These are phyloP conservation scores for Papilio polytes DNA, from an alignment of 1,140 invertebrate genomes.

Conservation along the genomic window DNA sequence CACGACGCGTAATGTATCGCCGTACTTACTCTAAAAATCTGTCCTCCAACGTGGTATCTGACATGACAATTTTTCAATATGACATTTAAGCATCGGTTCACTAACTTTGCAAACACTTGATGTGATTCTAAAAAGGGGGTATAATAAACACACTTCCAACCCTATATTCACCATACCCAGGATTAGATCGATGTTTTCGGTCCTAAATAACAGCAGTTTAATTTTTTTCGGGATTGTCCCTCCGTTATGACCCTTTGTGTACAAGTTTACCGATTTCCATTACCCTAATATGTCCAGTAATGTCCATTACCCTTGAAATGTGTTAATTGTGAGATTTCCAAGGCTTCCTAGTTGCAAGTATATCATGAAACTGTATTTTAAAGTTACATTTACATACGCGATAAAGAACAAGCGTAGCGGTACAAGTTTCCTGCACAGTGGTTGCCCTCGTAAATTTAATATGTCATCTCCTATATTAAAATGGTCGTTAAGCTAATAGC, in stretches of 20 bases:
- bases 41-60: constrained; percentile 50
- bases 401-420: constrained; percentile 80
- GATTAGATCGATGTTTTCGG: neutral
- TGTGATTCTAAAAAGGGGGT: neutral
- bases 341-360: neutral
- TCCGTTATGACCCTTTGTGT: neutral
- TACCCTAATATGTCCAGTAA: too few relatives aligned
- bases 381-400: constrained; percentile 76
- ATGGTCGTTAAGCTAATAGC: constrained; percentile 82
- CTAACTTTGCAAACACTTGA: neutral
- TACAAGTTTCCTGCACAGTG: constrained; percentile 71
- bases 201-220: neutral
- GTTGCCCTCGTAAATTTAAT: constrained; percentile 81
- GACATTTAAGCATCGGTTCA: neutral
- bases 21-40: constrained; percentile 58
- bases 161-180: neutral
- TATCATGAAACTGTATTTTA: constrained; percentile 17
- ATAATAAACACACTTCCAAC: neutral
- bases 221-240: neutral
- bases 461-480: constrained; percentile 82
- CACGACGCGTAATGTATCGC: constrained; percentile 67
- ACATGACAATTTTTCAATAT: constrained; percentile 18
- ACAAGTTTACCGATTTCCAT: too few relatives aligned
- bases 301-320: neutral
- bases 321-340: neutral